phyloP scores from a whole-genome alignment of 64 coral and sea anemone genomes.

The Catalaphyllia jardinei region DNA sequence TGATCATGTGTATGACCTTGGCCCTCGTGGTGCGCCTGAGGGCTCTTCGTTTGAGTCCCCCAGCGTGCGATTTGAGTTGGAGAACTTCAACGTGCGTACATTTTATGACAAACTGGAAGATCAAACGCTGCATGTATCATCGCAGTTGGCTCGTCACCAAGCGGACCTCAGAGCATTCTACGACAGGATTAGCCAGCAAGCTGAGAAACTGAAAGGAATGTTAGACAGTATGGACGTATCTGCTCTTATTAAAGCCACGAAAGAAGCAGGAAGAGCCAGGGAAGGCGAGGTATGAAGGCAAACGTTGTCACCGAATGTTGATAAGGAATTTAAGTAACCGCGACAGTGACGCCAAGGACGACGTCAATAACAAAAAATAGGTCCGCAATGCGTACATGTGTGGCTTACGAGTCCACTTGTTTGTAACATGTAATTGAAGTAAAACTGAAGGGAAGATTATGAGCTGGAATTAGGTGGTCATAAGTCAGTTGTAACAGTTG shows the following conservation, averaged over 20 bases:
- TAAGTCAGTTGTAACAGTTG: too few species aligned
- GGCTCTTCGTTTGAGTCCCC: conserved; percentile 85
- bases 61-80: conserved; percentile 87
- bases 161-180: conserved; percentile 94
- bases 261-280: conserved; percentile 23
- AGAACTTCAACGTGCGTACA: conserved; percentile 93
- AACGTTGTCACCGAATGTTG: not conserved
- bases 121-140: conserved; percentile 92
- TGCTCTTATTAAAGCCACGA: conserved; percentile 86
- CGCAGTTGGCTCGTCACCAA: conserved; percentile 91
- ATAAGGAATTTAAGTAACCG: too few species aligned
- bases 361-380: too few species aligned
- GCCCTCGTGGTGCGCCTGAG: conserved; percentile 86
- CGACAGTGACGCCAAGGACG: too few species aligned
- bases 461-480: too few species aligned
- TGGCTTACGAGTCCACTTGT: too few species aligned
- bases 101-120: conserved; percentile 97
- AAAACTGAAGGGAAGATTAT: too few species aligned
- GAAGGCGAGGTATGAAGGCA: not conserved
- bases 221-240: conserved; percentile 96
- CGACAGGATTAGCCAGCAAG: conserved; percentile 93
- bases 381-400: too few species aligned
- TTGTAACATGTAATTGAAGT: too few species aligned
- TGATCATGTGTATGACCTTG: conserved; percentile 84
- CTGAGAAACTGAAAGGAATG: conserved; percentile 96